These are phyloP conservation scores for Mamestra configurata DNA, from an alignment of 1,140 invertebrate genomes.

Conservation along the genomic window DNA sequence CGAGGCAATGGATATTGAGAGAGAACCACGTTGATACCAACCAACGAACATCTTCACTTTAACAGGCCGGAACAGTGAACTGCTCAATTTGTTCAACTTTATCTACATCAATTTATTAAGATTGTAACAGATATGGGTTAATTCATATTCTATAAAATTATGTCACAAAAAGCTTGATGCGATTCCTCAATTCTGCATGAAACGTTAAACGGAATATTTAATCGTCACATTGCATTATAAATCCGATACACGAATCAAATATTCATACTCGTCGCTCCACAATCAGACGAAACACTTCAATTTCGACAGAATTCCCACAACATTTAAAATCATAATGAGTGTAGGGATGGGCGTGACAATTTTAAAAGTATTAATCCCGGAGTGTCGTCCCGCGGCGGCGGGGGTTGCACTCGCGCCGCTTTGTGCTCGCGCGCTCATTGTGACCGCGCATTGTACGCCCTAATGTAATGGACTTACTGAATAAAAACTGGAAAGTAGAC, in stretches of 20 bases:
- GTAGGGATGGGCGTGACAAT: slow-evolving; percentile 27
- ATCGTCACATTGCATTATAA: slow-evolving; percentile 19
- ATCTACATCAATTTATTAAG: too few species aligned
- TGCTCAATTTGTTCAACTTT: slow-evolving; percentile 3
- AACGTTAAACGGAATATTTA: slow-evolving; percentile 41
- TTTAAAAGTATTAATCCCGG: slow-evolving; percentile 46
- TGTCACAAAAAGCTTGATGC: neutral
- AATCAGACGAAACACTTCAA: slow-evolving; percentile 26
- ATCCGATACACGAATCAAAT: slow-evolving; percentile 34
- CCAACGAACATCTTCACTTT: neutral
- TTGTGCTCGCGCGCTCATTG: slow-evolving; percentile 26
- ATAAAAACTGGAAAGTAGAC: slow-evolving; percentile 13
- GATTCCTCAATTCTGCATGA: neutral
- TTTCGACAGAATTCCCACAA: slow-evolving; percentile 17
- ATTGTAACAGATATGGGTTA: too few species aligned
- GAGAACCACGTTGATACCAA: neutral
- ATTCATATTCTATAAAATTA: too few species aligned
- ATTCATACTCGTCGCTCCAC: slow-evolving; percentile 27
- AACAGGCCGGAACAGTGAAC: neutral
- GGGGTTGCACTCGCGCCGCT: slow-evolving; percentile 17
- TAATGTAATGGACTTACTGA: slow-evolving; percentile 48
- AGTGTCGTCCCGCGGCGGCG: slow-evolving; percentile 5
- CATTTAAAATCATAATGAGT: slow-evolving; percentile 48
- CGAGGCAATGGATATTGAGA: neutral
- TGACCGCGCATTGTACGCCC: slow-evolving; percentile 29